These are phyloP conservation scores for Pyxicephalus adspersus DNA, from an alignment of 2,113 vertebrate genomes.

Conservation along the genomic window DNA sequence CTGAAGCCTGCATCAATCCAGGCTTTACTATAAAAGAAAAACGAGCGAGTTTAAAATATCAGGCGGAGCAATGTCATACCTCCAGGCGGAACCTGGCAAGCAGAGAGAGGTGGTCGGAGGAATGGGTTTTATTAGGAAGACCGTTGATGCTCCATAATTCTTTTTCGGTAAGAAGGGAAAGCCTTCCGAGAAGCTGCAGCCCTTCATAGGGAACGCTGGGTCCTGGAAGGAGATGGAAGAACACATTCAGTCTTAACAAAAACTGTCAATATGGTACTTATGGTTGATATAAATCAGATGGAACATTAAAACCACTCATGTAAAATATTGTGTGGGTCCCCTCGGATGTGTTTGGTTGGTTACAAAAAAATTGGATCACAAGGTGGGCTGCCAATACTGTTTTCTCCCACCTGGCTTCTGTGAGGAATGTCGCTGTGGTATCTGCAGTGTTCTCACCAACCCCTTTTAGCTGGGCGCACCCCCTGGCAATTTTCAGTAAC, in stretches of 20 bases:
- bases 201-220: constrained; percentile 68
- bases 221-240: constrained; percentile 61
- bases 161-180: constrained; percentile 82
- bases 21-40: constrained; percentile 14
- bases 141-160: constrained; percentile 83
- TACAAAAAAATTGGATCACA: no score
- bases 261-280: not conserved
- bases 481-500: no score
- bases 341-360: no score
- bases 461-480: no score
- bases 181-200: constrained; percentile 83
- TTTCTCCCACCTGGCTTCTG: no score
- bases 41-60: not conserved
- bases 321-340: no score
- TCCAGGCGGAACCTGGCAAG: constrained; percentile 84
- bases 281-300: no score
- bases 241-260: not conserved
- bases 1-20: not conserved
- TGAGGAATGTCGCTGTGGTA: no score
- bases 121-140: constrained; percentile 86
- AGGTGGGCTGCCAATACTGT: no score
- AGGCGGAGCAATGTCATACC: constrained; percentile 61
- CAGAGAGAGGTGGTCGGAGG: constrained; percentile 93
- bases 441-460: no score
- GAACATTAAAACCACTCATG: no score